These are phyloP conservation scores for Cryptus armator DNA, from an alignment of 2,888 invertebrate genomes.

Conservation along the genomic window DNA sequence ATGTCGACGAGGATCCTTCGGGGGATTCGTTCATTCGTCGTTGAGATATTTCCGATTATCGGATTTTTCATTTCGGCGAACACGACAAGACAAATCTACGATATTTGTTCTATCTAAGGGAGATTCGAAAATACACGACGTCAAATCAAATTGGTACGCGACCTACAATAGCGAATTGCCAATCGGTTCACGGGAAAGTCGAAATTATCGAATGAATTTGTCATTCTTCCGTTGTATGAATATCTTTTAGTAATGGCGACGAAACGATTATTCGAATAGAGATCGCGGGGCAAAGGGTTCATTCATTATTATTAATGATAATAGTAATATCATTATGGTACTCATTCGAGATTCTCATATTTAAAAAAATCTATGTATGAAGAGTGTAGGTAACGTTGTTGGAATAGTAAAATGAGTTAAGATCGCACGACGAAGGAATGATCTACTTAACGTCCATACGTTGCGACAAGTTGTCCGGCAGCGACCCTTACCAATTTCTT, in stretches of 20 bases:
- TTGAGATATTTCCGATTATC: slow-evolving; percentile 58
- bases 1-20: slow-evolving; percentile 20
- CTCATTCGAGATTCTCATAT: neutral
- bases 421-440: slow-evolving; percentile 41
- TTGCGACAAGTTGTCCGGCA: slow-evolving; percentile 59
- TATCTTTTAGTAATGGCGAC: neutral
- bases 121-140: slow-evolving; percentile 7
- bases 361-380: neutral
- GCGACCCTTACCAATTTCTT: slow-evolving; percentile 63
- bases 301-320: neutral
- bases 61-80: slow-evolving; percentile 60
- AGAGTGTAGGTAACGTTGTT: neutral
- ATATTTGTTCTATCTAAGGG: neutral
- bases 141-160: slow-evolving; percentile 43
- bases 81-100: slow-evolving; percentile 37
- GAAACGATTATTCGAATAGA: neutral
- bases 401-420: slow-evolving; percentile 6
- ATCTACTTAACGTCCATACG: slow-evolving; percentile 52
- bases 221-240: neutral
- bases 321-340: neutral
- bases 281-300: neutral
- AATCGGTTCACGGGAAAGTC: slow-evolving; percentile 6
- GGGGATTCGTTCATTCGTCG: slow-evolving; percentile 36
- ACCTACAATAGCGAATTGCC: slow-evolving; percentile 45
- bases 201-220: slow-evolving; percentile 42